phyloP scores from a whole-genome alignment of 1,140 invertebrate genomes.

The Alviniconcha marisindica region DNA sequence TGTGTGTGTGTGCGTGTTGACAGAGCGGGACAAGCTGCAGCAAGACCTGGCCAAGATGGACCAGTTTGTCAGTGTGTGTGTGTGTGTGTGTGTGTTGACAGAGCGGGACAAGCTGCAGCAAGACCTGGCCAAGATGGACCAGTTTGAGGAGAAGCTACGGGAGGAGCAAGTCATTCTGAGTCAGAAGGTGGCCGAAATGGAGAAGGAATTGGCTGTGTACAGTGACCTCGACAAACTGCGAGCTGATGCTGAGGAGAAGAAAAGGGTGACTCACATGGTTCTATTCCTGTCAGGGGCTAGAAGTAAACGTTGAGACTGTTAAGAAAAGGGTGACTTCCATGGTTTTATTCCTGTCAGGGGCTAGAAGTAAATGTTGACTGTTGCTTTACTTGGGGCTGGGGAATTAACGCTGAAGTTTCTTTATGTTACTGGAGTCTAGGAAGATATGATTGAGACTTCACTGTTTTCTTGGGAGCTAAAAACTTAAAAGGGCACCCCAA shows the following conservation, averaged over 20 bases:
- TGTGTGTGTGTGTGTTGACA: slow-evolving; percentile 31
- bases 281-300: no score
- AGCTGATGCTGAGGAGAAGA: slow-evolving; percentile 76
- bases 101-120: slow-evolving; percentile 78
- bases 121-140: slow-evolving; percentile 79
- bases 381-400: no score
- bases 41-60: slow-evolving; percentile 61
- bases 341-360: no score
- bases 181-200: slow-evolving; percentile 78
- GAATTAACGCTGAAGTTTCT: no score
- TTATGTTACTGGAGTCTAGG: no score
- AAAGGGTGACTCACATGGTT: slow-evolving; percentile 70
- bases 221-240: slow-evolving; percentile 77
- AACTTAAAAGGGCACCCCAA: no score
- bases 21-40: slow-evolving; percentile 78
- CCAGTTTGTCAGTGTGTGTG: neutral
- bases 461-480: no score
- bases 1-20: slow-evolving; percentile 17
- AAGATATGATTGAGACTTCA: no score
- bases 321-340: no score
- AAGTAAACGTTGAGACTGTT: no score
- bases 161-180: slow-evolving; percentile 77
- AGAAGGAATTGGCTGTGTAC: slow-evolving; percentile 77
- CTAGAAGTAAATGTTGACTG: no score
- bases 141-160: slow-evolving; percentile 80